Evolutionary conservation across 2,888 invertebrate species (phyloP).

Genomic region (Vannuccia rotundouncinata): DNA sequence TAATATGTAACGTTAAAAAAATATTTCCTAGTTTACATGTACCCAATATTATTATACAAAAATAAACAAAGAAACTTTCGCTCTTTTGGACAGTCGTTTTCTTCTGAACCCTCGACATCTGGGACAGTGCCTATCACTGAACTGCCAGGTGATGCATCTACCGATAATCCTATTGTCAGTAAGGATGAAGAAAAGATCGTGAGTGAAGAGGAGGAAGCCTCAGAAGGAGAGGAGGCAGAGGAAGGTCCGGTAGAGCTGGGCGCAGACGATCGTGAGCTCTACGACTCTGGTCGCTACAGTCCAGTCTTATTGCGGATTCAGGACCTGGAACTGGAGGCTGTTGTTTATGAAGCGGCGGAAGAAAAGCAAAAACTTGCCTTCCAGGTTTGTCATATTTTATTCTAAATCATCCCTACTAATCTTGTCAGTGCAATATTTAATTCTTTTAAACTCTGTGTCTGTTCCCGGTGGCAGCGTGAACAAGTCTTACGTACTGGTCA

Average conservation of each 20-base stretch:
- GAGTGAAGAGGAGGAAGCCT: conserved; percentile 47
- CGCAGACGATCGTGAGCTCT: conserved; percentile 62
- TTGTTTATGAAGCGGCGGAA: conserved; percentile 62
- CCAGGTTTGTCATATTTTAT: not conserved
- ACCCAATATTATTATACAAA: no score
- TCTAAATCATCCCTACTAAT: not conserved
- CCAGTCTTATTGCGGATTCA: conserved; percentile 65
- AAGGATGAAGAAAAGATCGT: conserved; percentile 45
- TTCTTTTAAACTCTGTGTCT: not conserved
- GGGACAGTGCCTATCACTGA: no score
- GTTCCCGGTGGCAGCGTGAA: not conserved
- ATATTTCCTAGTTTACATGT: no score
- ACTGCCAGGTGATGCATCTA: no score
- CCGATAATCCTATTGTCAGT: conserved; percentile 41
- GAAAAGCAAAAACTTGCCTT: conserved; percentile 3
- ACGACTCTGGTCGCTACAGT: conserved; percentile 75
- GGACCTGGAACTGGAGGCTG: conserved; percentile 69
- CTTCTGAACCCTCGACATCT: no score
- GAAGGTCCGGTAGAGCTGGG: conserved; percentile 59
- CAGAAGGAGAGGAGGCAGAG: conserved; percentile 52
- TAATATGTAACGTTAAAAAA: no score
- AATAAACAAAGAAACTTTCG: no score
- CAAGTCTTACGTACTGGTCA: conserved; percentile 14
- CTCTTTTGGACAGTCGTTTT: no score
- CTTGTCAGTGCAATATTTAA: not conserved